Evolutionary conservation across 1,140 invertebrate genomes (phyloP), one percentile per base, ranked within the genome.

Genomic region (Penaeus japonicus): DNA sequence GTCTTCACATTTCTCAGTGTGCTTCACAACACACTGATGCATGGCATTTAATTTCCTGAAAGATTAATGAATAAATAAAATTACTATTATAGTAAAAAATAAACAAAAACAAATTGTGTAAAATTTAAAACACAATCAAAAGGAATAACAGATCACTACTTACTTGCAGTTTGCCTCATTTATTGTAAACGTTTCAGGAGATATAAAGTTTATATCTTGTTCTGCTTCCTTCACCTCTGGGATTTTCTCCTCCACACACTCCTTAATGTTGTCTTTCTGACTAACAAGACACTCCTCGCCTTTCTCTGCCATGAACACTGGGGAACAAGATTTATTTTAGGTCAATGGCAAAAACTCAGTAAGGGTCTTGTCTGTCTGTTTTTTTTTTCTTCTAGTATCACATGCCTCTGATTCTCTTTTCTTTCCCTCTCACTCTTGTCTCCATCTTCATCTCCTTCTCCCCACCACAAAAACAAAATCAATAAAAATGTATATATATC

Each of bases 221-320:
- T 82, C 80, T 22, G 27, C 35, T 3, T 86, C 82, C 24, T 90
- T 84, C n/a, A 90, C 55, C 47, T 84, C 77, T 5, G 89, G 85
- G 1, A 90, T 55, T 22, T 84, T 84, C 18, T 87, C 80, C 32
- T 87, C 81, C 5, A 88, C 73, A 59, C 89, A 90, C 1, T 20
- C 30, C 22, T n/a, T 47, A 27, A 90, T 90, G 39, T 73, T 84
- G 55, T 87, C 35, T 27, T 35, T 84, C 70, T 87, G 85, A 17
- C 78, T 84, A 39, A 54, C 84, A 10, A 90, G 30, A 86, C 89
- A 90, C 39, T 88, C 85, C 27, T 78, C 85, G 39, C 89, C 89
- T n/a, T 88, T 57, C 73, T 90, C 89, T 15, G 81, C 89, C 85
- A 90, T 90, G 59, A 90, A 90, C 55, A 90, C 89, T 90, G 89